Evolutionary conservation across 2,797 vertebrate genomes (phyloP), one percentile per base, ranked within the genome.

Genomic region (Characodon lateralis): DNA sequence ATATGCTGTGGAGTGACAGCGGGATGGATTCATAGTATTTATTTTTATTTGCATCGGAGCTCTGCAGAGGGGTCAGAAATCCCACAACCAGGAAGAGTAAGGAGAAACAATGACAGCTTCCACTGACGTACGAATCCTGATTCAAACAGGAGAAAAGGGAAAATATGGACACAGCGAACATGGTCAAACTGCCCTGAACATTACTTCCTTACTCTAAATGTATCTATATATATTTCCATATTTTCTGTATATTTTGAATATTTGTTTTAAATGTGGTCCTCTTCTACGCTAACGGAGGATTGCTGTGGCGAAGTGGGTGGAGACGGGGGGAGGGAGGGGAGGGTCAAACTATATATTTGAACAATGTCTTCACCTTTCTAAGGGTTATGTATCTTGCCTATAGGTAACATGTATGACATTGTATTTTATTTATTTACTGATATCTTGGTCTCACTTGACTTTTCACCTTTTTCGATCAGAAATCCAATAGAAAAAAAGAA

Each of bases 161-260:
- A 56, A 82, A 79, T 50, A 73, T 88, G 84, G 84, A 82, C 79
- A 82, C 83, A 88, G 81, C 86, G 89, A 92, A 95, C 85, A 83
- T 76, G 84, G 83, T 92, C 88, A 91, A 94, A 93, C 93, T 95
- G 93, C 94, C 93, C 90, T 91, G 93, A 87, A 94, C 93, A 93
- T 94, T 89, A 92, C 91, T 94, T 93, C 93, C 85, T 89, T 93
- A 93, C 92, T 95, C 91, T 94, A 90, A 92, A 91, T 89, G 84
- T 94, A 95, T 95, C 90, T 95, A 95, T 59, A 85, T 96, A 96
- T 94, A 94, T 94, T 96, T 95, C 89, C 95, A 95, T 72, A 88
- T 95, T 94, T 96, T 94, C 92, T 97, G 95, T 96, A 95, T 95
- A 96, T 96, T 97, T 96, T 96, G 95, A 95, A 95, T 96, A 94